Evolutionary conservation across 1,140 invertebrate genomes (phyloP).

Genomic region (Venustaconcha ellipsiformis): DNA sequence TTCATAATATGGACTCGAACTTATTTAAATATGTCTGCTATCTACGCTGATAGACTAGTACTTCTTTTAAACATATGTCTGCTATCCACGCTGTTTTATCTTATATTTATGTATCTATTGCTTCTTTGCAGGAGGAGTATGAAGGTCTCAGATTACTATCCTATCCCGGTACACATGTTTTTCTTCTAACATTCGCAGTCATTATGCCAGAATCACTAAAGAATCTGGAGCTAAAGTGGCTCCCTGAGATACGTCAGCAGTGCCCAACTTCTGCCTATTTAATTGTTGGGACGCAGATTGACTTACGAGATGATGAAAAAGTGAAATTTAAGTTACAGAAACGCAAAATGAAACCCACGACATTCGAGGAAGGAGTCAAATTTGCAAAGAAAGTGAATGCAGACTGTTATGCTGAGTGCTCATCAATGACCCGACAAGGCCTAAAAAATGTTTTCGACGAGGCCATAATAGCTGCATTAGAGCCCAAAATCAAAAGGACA

Average conservation of each 20-base stretch:
- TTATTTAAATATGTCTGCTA: no score
- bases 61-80: no score
- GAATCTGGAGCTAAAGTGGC: conserved; percentile 93
- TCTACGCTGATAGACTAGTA: not conserved
- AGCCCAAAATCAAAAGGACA: conserved; percentile 43
- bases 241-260: conserved; percentile 73
- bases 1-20: no score
- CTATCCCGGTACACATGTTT: conserved; percentile 98
- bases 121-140: conserved; percentile 86
- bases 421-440: conserved; percentile 74
- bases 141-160: conserved; percentile 92
- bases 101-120: not conserved
- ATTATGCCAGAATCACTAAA: conserved; percentile 99
- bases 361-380: conserved; percentile 80
- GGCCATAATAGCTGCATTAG: conserved; percentile 53
- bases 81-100: not conserved
- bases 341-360: conserved; percentile 85
- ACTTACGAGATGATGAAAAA: conserved; percentile 59
- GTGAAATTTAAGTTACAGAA: conserved; percentile 86
- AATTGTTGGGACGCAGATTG: conserved; percentile 76
- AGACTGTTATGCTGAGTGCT: conserved; percentile 91
- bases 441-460: conserved; percentile 62
- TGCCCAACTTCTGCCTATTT: conserved; percentile 88
- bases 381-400: conserved; percentile 79
- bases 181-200: conserved; percentile 98